Percentiles rank a stretch among this genome's conserved stretches.
Conservation (phyloP, 2,797 vertebrate species). For the Bradypus variegatus region DNA sequence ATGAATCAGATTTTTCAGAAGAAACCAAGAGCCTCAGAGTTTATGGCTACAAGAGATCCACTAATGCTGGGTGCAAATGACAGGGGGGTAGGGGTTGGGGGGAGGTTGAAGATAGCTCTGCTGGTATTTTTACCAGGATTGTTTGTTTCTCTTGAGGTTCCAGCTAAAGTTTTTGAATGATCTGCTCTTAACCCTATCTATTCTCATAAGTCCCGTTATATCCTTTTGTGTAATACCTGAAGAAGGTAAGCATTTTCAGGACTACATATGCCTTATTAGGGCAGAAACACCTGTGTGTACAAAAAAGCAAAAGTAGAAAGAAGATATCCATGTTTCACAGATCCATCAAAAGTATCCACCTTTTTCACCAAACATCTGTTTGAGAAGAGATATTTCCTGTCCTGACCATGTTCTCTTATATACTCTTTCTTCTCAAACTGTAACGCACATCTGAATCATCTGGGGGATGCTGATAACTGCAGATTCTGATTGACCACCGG, state of each 20-base stretch:
- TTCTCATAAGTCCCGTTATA: background rate
- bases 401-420: background rate
- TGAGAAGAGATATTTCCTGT: background rate
- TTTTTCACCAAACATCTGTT: background rate
- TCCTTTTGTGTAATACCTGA: background rate
- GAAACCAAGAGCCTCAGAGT: background rate
- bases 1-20: background rate
- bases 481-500: background rate
- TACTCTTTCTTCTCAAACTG: background rate
- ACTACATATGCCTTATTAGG: background rate
- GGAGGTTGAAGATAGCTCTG: background rate
- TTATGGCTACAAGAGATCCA: background rate
- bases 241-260: background rate
- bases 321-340: background rate
- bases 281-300: background rate
- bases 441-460: background rate
- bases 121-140: background rate
- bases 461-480: background rate
- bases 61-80: background rate
- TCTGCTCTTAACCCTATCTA: background rate
- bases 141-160: background rate
- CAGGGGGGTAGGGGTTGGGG: too few species aligned
- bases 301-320: background rate
- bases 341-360: background rate
- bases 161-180: background rate